A percentile compares a stretch with the other conserved stretches of the same genome.
phyloP scores from a whole-genome alignment of 2,888 invertebrate genomes.

The Acrocera orbiculus region DNA sequence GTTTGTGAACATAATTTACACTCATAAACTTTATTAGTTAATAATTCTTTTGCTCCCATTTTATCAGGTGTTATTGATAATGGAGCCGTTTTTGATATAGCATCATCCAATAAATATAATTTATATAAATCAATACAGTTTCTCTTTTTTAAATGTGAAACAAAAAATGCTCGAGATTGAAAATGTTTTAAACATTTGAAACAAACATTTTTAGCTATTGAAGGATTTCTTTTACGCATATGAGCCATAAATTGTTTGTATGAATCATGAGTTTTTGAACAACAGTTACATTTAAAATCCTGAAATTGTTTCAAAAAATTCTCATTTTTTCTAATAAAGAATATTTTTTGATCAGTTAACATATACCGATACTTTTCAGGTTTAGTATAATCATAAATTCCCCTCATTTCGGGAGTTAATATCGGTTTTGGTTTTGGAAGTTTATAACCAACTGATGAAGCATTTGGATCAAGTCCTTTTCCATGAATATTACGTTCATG shows the following conservation, averaged over 20 bases:
- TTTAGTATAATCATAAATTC: slow-evolving; percentile 27
- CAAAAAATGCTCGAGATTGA: slow-evolving; percentile 30
- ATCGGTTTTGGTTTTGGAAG: neutral
- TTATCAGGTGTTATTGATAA: slow-evolving; percentile 19
- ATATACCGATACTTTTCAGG: slow-evolving; percentile 28
- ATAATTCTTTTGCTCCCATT: slow-evolving; percentile 27
- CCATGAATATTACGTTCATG: slow-evolving; percentile 31
- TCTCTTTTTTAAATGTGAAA: slow-evolving; percentile 30
- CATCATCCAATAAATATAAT: slow-evolving; percentile 20
- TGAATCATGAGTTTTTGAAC: slow-evolving; percentile 25
- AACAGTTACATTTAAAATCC: slow-evolving; percentile 30
- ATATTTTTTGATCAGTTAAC: slow-evolving; percentile 25
- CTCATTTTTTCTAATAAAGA: slow-evolving; percentile 26
- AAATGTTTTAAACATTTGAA: slow-evolving; percentile 31
- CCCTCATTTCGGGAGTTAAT: slow-evolving; percentile 14
- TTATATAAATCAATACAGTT: slow-evolving; percentile 31
- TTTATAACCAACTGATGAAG: neutral
- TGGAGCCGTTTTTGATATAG: slow-evolving; percentile 16
- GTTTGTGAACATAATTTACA: slow-evolving; percentile 29
- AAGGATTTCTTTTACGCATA: slow-evolving; percentile 29
- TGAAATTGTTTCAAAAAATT: slow-evolving; percentile 31
- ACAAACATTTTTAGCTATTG: slow-evolving; percentile 27
- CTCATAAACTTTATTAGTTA: slow-evolving; percentile 30
- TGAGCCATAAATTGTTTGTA: slow-evolving; percentile 33
- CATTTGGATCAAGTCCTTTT: neutral